Evolutionary conservation across 2,797 vertebrate genomes (phyloP), one percentile per base, ranked within the genome.

Genomic region (Acanthiza pusilla): DNA sequence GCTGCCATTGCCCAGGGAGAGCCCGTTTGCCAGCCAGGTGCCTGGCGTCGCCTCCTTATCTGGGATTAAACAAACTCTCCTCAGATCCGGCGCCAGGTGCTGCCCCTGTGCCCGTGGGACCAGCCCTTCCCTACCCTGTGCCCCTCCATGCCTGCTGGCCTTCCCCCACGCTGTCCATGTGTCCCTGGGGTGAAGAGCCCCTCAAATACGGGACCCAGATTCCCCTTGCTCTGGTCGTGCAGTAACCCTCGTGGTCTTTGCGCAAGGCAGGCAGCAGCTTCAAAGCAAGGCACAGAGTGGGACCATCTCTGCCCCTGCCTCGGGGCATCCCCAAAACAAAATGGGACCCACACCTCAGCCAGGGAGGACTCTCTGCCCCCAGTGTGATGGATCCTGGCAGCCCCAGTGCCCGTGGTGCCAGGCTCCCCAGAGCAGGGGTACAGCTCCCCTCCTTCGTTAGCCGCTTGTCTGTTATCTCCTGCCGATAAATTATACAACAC

Each of bases 401-500:
- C 43, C 13, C 14, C 3, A 2, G 40, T 32, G 48, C 61, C 58
- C 1, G 0, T 1, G 3, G 45, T 72, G 76, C 65, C 45, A 38
- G 62, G 54, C 15, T 45, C 8, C 66, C 15, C 1, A 1, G 68
- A 70, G 36, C 5, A 2, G 67, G 55, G 61, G 45, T 53, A 78
- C 76, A 40, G 25, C 20, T 42, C 32, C 17, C n/a, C 17, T 27
- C 8, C 67, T 65, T 51, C 20, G 1, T 78, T 54, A 58, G 68
- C 75, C 0, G 7, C 76, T 73, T 11, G 83, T 85, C 89, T 73
- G 30, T 92, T 95, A 91, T 93, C 95, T 71, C 43, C 70, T 36
- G 60, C 88, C 0, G 45, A 95, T 96, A 94, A 96, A 96, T 93
- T 88, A 91, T 78, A 80, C 73, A 88, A 80, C 86, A 81, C 48